Conservation (phyloP, 2,888 invertebrate species). For the Aphidius colemani region DNA sequence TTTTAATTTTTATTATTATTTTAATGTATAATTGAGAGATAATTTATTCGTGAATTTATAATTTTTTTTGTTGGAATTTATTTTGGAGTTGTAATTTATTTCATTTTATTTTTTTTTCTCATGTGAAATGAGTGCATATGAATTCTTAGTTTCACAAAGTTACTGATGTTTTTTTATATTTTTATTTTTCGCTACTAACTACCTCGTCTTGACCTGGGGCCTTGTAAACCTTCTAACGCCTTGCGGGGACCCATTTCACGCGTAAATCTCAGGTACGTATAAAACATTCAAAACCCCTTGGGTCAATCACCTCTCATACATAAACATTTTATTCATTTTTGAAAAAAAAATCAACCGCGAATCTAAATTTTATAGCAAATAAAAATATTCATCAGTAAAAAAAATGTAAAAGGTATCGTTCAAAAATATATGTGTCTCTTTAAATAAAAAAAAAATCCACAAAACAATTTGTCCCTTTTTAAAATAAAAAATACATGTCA, state of each 20-base stretch:
- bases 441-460: too few relatives aligned
- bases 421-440: too few relatives aligned
- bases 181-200: slow-evolving; percentile 47
- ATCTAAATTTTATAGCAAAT: too few relatives aligned
- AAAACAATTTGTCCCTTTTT: too few relatives aligned
- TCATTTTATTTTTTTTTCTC: slow-evolving; percentile 33
- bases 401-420: too few relatives aligned
- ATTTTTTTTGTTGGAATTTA: neutral
- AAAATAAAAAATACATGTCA: too few relatives aligned
- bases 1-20: too few relatives aligned
- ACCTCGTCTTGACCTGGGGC: slow-evolving; percentile 55
- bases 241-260: slow-evolving; percentile 58
- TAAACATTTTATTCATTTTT: neutral
- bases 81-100: neutral
- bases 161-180: slow-evolving; percentile 25
- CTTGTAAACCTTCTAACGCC: slow-evolving; percentile 56
- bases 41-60: neutral
- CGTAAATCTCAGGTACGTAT: slow-evolving; percentile 35
- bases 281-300: slow-evolving; percentile 33
- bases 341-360: too few relatives aligned
- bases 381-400: too few relatives aligned
- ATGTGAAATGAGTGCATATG: slow-evolving; percentile 35
- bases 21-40: too few relatives aligned
- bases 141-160: slow-evolving; percentile 49
- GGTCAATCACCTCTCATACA: slow-evolving; percentile 36